phyloP scores from a whole-genome alignment of 2,113 vertebrate genomes.

The human region DNA sequence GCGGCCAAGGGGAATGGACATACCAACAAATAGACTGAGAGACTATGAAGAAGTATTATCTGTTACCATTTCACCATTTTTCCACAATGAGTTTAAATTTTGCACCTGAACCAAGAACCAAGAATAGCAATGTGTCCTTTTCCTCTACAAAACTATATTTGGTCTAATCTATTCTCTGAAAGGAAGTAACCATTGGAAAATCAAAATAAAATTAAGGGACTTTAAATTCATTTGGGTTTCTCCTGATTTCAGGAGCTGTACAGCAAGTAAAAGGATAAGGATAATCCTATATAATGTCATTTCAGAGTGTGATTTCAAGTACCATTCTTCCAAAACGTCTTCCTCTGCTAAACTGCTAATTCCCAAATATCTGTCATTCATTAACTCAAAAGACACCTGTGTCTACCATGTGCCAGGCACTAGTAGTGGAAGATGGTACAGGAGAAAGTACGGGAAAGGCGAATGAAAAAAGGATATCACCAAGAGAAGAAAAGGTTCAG shows the following conservation, averaged over 20 bases:
- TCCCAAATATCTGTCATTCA: background rate
- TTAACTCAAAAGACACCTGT: background rate
- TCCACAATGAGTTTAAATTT: conserved; percentile 49
- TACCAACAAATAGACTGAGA: conserved; percentile 20
- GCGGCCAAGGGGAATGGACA: background rate
- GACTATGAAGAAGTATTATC: background rate
- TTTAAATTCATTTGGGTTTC: background rate
- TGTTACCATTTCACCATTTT: conserved; percentile 24
- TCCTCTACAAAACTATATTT: background rate
- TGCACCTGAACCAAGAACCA: background rate
- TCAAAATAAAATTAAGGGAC: conserved; percentile 38
- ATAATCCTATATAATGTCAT: background rate
- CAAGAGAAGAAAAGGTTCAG: background rate
- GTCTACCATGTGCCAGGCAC: background rate
- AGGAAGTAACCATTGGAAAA: conserved; percentile 20
- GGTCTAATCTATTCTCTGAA: conserved; percentile 16
- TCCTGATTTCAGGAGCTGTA: background rate
- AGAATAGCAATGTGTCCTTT: background rate
- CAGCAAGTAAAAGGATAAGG: background rate
- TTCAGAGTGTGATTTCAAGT: conserved; percentile 13
- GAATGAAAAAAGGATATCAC: background rate
- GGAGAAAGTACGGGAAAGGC: background rate
- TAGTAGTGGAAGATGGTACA: background rate
- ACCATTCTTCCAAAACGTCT: background rate
- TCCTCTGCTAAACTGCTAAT: background rate